Conservation (phyloP, 2,888 invertebrate genomes). For the Megastigmus dorsalis region DNA sequence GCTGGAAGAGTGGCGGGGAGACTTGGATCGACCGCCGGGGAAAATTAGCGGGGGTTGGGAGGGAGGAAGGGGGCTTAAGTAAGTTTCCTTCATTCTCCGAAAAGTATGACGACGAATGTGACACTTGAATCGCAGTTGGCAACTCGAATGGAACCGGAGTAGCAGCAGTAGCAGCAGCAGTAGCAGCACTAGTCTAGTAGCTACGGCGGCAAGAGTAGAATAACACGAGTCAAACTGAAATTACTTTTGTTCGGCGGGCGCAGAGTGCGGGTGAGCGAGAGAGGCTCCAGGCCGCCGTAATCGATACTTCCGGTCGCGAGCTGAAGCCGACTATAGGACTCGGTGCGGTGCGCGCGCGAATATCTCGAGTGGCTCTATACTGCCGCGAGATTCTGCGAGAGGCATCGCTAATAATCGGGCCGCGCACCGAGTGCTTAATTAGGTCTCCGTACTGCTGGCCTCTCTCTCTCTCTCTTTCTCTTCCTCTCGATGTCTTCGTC, state of each 20-base stretch:
- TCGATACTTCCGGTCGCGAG: constrained; percentile 40
- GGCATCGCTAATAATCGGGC: constrained; percentile 33
- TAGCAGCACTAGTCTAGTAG: background rate
- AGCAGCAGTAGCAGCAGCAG: too few relatives aligned
- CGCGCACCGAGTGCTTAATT: too few relatives aligned
- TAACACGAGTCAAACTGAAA: constrained; percentile 40
- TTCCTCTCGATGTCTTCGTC: constrained; percentile 40
- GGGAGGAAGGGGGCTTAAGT: too few relatives aligned
- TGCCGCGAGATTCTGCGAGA: background rate
- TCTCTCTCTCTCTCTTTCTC: constrained; percentile 5
- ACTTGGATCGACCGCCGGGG: constrained; percentile 1
- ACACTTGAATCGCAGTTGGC: constrained; percentile 25
- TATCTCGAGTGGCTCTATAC: background rate
- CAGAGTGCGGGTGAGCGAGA: background rate
- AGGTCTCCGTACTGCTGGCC: background rate
- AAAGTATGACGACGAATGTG: constrained; percentile 22
- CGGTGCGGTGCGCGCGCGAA: background rate
- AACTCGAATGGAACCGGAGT: too few relatives aligned
- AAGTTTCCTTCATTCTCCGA: constrained; percentile 27
- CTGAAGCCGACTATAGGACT: background rate
- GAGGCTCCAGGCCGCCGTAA: constrained; percentile 26
- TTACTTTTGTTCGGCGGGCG: constrained; percentile 46
- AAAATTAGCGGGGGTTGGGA: constrained; percentile 14
- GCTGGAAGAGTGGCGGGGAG: background rate
- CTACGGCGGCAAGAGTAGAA: constrained; percentile 12